A percentile compares a stretch with the other conserved stretches of the same genome.
These are phyloP conservation scores for Lasioglossum morio DNA, from an alignment of 2,888 invertebrate genomes.

Conservation along the genomic window DNA sequence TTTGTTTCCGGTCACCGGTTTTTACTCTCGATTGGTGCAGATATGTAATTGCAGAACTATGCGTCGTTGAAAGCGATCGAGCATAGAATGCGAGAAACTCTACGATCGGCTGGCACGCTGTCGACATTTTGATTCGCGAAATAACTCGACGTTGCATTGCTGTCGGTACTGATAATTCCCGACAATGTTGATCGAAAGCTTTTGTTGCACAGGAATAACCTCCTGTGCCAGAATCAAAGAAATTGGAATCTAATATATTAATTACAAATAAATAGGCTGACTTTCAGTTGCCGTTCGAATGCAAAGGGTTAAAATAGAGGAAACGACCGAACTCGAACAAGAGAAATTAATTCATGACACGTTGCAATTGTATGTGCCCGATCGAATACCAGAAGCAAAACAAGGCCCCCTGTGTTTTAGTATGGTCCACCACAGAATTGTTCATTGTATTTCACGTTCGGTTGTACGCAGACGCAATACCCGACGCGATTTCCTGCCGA, in stretches of 20 bases:
- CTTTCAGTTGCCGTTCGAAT: neutral
- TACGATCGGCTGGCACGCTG: conserved; percentile 11
- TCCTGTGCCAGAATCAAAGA: neutral
- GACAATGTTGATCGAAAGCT: neutral
- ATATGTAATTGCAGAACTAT: conserved; percentile 45
- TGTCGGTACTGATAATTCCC: neutral
- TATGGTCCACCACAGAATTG: neutral
- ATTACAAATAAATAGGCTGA: neutral
- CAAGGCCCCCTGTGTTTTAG: neutral
- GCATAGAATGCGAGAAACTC: neutral
- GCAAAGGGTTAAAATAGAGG: neutral
- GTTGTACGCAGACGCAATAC: neutral
- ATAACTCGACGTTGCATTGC: neutral
- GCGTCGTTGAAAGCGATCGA: neutral
- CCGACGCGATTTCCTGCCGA: conserved; percentile 15
- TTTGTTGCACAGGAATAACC: neutral
- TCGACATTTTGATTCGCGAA: neutral
- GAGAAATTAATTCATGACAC: neutral
- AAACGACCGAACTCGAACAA: neutral
- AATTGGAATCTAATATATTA: neutral
- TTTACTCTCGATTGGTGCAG: conserved; percentile 30
- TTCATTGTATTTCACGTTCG: neutral
- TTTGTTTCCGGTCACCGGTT: conserved; percentile 22
- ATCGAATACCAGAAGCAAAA: neutral
- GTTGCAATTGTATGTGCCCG: neutral